Base-by-base conservation (phyloP, 2,113 vertebrate genomes). In the Dermatemys mawii region DNA sequence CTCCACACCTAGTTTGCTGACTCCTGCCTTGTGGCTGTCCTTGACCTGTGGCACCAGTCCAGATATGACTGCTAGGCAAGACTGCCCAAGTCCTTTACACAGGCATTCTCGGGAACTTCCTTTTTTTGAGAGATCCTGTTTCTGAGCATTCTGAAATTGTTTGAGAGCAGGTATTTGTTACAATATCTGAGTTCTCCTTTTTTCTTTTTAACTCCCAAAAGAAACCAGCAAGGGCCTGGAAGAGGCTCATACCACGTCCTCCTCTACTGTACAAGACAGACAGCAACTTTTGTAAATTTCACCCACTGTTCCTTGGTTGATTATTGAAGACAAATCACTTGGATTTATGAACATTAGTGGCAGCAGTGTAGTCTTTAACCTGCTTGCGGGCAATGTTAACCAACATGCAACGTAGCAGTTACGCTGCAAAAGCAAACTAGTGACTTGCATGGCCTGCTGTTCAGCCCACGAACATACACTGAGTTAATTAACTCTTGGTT, bases 381-480 rank as follows among this genome's bases (percentile, higher is more conserved):
- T 73, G 19, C 2, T 54, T 51, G 41, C 53, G 67, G 46, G 75
- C 6, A 38, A 4, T 63, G 83, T 53, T 48, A 84, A 38, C 8
- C 49, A 38, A 32, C 5, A 26, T 48, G 10, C 44, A n/a, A n/a
- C 6, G 16, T 46, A 9, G 38, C 51, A 46, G 8, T 32, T 53
- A 50, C 48, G 53, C 5, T 5, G 11, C 35, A 55, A 21, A 2
- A 2, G 6, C 6, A 14, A 17, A 57, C 49, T 22, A 78, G 54
- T 50, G 53, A 57, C 44, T 73, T 1, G 1, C 29, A 79, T 46
- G 63, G 70, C 3, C 41, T 51, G 49, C 50, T 48, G 17, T 0
- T 0, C 32, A 80, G 32, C 38, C 87, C 0, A 0, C 49, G 19
- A 44, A 9, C 41, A 7, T 17, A 57, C 22, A 8, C 55, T 82